Base-by-base conservation (phyloP, 2,113 vertebrate genomes). In the Petrocephalus zakoni region DNA sequence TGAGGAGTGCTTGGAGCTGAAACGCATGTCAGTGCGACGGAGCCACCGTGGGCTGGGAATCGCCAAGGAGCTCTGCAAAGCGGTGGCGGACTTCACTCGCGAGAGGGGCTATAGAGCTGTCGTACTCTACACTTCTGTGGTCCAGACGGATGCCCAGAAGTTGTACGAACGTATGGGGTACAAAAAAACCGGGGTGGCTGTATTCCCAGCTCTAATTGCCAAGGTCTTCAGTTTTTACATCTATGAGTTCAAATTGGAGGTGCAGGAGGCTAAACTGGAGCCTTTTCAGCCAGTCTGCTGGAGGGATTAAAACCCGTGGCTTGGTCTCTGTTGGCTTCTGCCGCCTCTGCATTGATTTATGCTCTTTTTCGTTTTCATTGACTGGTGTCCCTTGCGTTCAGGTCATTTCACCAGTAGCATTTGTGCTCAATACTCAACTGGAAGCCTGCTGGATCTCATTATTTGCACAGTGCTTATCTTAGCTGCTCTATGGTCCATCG, bases 61-160 rank as follows among this genome's bases (percentile, higher is more conserved):
- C 2, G 96, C 94, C 3, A 95, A 95, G 90, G 89, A 91, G 2
- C 72, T 96, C 89, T 95, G 95, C 87, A 88, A 29, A 34, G 93
- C 89, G 0, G 94, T 96, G 0, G 88, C 91, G 0, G 93, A 94
- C 0, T 96, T 96, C 47, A 94, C 94, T 5, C 91, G 91, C 0
- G 94, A 93, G 4, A 89, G 92, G 1, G 95, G 95, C 1, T 94
- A 87, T 11, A 4, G 88, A 0, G 93, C 91, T 0, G 94, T 96
- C 5, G 0, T 94, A 15, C 92, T 96, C 2, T 81, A 87, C 88
- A 96, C 96, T 0, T 94, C 96, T 0, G 75, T 95, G 75, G 94
- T 96, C 37, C 94, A 95, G 89, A 94, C 91, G 0, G 95, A 95
- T 4, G 96, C 95, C 11, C 96, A 95, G 88, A 95, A 91, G 85